phyloP scores from a whole-genome alignment of 2,888 invertebrate species.

The Dione juno region DNA sequence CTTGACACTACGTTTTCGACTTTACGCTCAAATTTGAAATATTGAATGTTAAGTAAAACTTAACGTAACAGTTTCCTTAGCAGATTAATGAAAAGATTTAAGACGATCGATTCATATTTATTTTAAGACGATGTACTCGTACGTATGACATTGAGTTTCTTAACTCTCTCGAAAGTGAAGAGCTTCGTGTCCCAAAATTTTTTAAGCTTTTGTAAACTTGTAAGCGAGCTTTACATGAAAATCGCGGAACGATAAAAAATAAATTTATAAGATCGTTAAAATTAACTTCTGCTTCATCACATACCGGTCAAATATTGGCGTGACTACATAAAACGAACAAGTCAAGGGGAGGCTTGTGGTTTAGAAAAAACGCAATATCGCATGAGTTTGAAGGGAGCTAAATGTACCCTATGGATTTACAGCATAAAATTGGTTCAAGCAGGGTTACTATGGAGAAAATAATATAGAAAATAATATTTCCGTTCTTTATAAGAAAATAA shows the following conservation, averaged over 20 bases:
- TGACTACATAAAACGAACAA: constrained; percentile 60
- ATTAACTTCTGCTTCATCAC: constrained; percentile 39
- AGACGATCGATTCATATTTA: not conserved
- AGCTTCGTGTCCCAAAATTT: no score
- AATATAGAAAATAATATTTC: constrained; percentile 55
- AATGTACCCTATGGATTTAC: constrained; percentile 81
- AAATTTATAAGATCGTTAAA: constrained; percentile 25
- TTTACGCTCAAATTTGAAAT: no score
- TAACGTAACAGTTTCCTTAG: no score
- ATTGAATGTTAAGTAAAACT: no score
- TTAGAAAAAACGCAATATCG: constrained; percentile 81
- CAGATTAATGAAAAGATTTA: no score
- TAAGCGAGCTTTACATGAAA: not conserved
- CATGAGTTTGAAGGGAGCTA: constrained; percentile 78
- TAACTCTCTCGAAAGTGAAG: no score
- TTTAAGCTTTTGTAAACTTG: no score
- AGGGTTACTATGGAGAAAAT: constrained; percentile 68
- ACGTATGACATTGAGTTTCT: not conserved
- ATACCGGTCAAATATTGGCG: constrained; percentile 53
- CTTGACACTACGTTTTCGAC: no score
- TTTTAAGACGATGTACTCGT: not conserved
- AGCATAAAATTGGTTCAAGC: constrained; percentile 76
- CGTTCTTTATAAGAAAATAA: no score
- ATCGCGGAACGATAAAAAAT: not conserved
- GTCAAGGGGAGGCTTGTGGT: constrained; percentile 58